phyloP scores from a whole-genome alignment of 2,888 invertebrate genomes.

The Meandrusa payeni region DNA sequence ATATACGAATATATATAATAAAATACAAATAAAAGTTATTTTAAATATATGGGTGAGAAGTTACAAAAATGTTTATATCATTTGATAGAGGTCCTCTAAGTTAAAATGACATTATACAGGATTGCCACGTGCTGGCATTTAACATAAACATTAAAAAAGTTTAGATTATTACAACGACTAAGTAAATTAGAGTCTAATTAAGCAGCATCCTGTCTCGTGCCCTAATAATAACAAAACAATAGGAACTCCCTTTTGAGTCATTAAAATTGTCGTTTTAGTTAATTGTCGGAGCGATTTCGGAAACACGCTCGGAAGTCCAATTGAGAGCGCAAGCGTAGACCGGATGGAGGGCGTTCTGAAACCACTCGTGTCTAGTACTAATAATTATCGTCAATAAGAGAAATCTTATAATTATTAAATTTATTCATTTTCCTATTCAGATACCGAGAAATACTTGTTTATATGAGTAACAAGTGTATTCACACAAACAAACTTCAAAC shows the following conservation, averaged over 20 bases:
- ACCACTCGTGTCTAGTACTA: slow-evolving; percentile 45
- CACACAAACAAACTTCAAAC: no score
- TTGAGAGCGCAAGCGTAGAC: slow-evolving; percentile 67
- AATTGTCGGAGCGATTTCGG: slow-evolving; percentile 67
- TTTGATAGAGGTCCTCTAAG: no score
- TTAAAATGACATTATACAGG: no score
- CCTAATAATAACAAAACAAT: slow-evolving; percentile 77
- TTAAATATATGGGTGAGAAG: no score
- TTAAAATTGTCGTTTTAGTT: slow-evolving; percentile 57
- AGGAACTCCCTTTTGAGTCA: slow-evolving; percentile 60
- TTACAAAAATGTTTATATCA: no score
- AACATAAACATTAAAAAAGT: slow-evolving; percentile 30
- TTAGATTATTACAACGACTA: slow-evolving; percentile 45
- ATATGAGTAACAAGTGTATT: no score
- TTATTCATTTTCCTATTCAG: not conserved
- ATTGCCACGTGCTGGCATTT: slow-evolving; percentile 18
- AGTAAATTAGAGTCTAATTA: slow-evolving; percentile 73
- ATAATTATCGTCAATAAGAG: slow-evolving; percentile 37
- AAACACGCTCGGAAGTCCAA: slow-evolving; percentile 77
- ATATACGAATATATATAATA: no score
- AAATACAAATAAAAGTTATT: no score
- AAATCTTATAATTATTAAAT: slow-evolving; percentile 6
- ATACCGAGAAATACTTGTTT: slow-evolving; percentile 4
- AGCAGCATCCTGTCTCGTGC: slow-evolving; percentile 77
- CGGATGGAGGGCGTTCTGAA: slow-evolving; percentile 72